phyloP scores from a whole-genome alignment of 1,140 invertebrate genomes.

The Asobara japonica region DNA sequence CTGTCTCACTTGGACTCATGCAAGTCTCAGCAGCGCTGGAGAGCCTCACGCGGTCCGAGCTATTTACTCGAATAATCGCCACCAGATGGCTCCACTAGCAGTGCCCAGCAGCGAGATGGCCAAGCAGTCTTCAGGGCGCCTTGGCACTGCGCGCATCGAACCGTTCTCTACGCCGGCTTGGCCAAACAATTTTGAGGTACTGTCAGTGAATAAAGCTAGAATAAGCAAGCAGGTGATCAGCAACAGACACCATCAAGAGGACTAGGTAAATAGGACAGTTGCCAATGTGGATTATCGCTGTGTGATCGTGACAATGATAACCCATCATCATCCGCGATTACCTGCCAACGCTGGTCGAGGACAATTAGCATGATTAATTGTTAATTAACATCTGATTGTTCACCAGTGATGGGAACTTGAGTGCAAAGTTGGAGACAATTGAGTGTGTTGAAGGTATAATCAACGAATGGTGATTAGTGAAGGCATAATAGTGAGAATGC shows the following conservation, averaged over 20 bases:
- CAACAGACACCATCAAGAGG: not conserved
- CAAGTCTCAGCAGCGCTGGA: not conserved
- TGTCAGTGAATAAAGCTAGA: not conserved
- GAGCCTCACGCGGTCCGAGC: constrained; percentile 15
- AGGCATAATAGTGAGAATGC: constrained; percentile 38
- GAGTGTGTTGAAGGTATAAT: not conserved
- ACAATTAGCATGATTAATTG: not conserved
- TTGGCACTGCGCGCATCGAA: constrained; percentile 61
- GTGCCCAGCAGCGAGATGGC: constrained; percentile 57
- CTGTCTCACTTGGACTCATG: constrained; percentile 37
- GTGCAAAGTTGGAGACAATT: not conserved
- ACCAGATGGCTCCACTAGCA: constrained; percentile 67
- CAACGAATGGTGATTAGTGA: constrained; percentile 23
- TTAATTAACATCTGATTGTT: not conserved
- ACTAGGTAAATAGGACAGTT: not conserved
- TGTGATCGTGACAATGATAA: constrained; percentile 7
- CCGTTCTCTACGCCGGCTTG: constrained; percentile 5
- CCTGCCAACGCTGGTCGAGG: not conserved
- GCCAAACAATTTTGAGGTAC: not conserved
- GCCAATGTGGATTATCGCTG: not conserved
- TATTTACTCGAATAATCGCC: constrained; percentile 52
- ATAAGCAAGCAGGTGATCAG: not conserved
- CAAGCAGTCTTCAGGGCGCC: constrained; percentile 63
- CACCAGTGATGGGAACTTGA: not conserved
- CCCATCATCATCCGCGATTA: constrained; percentile 13